These are phyloP conservation scores for Stichodactyla helianthus DNA, from an alignment of 64 coral and sea anemone species.

Conservation along the genomic window DNA sequence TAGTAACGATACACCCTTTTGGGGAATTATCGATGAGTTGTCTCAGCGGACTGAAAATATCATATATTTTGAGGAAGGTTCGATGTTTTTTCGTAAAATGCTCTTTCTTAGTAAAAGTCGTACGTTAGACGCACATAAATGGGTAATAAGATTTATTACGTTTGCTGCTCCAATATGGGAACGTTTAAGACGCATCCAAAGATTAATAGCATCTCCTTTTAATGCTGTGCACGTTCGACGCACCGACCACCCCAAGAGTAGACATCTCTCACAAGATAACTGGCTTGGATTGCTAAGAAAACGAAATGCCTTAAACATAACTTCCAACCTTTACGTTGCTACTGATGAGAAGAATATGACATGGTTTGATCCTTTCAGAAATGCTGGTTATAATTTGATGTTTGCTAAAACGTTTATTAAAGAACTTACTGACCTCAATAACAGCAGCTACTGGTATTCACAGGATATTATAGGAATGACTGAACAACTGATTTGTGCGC, in stretches of 20 bases:
- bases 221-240: conserved; percentile 84
- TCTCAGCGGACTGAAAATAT: conserved; percentile 49
- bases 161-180: conserved; percentile 54
- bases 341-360: conserved; percentile 72
- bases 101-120: conserved; percentile 54
- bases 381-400: conserved; percentile 70
- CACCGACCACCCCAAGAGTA: conserved; percentile 65
- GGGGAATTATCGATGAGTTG: conserved; percentile 82
- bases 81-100: conserved; percentile 65
- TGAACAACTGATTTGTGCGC: conserved; percentile 86
- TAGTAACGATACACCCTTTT: conserved; percentile 29
- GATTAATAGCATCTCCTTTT: conserved; percentile 41
- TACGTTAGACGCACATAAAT: conserved; percentile 62
- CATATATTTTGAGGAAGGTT: conserved; percentile 89
- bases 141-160: conserved; percentile 66
- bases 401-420: conserved; percentile 63
- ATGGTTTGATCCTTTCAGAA: conserved; percentile 80
- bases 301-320: conserved; percentile 36
- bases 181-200: conserved; percentile 13
- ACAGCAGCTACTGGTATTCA: background rate
- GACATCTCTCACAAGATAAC: conserved; percentile 28
- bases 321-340: conserved; percentile 80
- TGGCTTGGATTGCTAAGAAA: conserved; percentile 48
- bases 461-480: conserved; percentile 79
- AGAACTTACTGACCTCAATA: background rate